Evolutionary conservation across 2,888 invertebrate species (phyloP), one percentile per base, ranked within the genome.

Genomic region (Cybosia mesomella): DNA sequence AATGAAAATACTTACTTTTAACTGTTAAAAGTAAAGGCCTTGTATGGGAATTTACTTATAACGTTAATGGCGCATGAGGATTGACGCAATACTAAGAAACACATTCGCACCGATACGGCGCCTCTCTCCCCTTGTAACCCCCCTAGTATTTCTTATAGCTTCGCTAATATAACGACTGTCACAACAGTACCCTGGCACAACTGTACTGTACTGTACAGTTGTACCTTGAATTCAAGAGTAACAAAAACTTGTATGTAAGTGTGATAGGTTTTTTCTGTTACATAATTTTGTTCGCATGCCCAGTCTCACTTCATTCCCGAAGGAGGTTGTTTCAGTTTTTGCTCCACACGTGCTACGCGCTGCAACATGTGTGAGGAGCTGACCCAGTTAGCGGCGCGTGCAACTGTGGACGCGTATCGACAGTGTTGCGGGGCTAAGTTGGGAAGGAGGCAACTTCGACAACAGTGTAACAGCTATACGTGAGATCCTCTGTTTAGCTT

Each of bases 311-410:
- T 15, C 8, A 58, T 11, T 63, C 54, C 62, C 62, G 2, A 21
- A 54, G 62, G 54, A 53, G 34, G 21, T 36, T 57, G 58, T 57
- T 53, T 32, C 32, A 5, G 64, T 64, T 64, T 64, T 58, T 58
- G 58, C 57, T n/a, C 36, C 36, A 57, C 55, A 24, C 39, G 36
- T 55, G 24, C 24, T 58, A n/a, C 49, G 43, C 18, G 11, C n/a
- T 43, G 39, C 58, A 55, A 57, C 64, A 57, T 57, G 36, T 63
- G 28, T 64, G 32, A n/a, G 43, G 57, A 24, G 58, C 39, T 64
- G 64, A 58, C 64, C 64, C 21, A 58, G 24, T 64, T 64, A 55
- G 39, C 22, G 5, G 24, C 39, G 36, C 36, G 13, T 54, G 57
- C 57, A 58, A 64, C 57, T 21, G 13, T n/a, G 43, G n/a, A 58